Percentiles rank a stretch among this genome's conserved stretches.
Evolutionary conservation across 2,113 vertebrate genomes (phyloP).

Genomic region (Gila orcuttii): DNA sequence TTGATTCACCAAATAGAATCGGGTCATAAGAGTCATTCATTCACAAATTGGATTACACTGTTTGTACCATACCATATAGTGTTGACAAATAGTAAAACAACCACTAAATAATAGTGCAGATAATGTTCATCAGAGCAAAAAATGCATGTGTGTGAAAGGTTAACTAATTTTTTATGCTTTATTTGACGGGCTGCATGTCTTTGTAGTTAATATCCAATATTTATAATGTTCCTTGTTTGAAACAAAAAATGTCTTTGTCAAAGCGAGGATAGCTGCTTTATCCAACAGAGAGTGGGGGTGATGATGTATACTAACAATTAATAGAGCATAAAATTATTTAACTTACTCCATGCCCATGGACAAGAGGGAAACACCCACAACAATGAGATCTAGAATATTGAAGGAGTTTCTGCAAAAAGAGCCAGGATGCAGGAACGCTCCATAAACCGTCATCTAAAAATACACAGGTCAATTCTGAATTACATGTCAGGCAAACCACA

Average conservation of each 20-base stretch:
- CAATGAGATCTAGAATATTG: slow-evolving; percentile 96
- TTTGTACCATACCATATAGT: no score
- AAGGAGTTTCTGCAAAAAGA: slow-evolving; percentile 98
- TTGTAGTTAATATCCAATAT: not conserved
- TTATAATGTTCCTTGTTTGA: not conserved
- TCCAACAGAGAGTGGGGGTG: not conserved
- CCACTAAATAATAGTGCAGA: no score
- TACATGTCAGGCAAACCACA: slow-evolving; percentile 11
- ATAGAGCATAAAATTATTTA: not conserved
- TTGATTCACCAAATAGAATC: no score
- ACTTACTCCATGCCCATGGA: slow-evolving; percentile 95
- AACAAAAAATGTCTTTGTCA: not conserved
- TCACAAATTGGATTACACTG: no score
- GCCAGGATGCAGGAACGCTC: slow-evolving; percentile 93
- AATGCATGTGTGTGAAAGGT: not conserved
- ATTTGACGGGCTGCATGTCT: not conserved
- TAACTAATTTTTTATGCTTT: not conserved
- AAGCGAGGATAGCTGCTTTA: not conserved
- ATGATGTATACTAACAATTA: not conserved
- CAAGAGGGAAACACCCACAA: slow-evolving; percentile 93
- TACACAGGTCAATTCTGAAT: slow-evolving; percentile 11
- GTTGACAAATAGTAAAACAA: no score
- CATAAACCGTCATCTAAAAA: slow-evolving; percentile 92
- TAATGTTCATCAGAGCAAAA: not conserved
- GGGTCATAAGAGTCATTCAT: no score